A percentile compares a stretch with the other conserved stretches of the same genome.
phyloP scores from a whole-genome alignment of 2,797 vertebrate genomes.

The Tachyglossus aculeatus region DNA sequence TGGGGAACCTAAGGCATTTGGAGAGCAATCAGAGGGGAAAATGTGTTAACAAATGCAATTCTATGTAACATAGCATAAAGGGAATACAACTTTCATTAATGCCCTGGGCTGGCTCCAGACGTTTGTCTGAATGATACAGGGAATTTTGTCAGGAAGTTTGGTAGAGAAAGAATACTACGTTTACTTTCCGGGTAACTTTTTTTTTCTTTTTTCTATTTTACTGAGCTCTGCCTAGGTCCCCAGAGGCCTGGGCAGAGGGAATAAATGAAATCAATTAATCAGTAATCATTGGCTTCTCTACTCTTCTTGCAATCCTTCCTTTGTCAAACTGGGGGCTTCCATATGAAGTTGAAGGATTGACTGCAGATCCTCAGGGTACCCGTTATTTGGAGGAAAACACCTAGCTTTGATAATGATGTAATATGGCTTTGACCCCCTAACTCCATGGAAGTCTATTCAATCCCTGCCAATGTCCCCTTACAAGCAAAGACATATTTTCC shows the following conservation, averaged over 20 bases:
- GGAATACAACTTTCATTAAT: conserved; percentile 57
- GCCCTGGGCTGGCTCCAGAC: conserved; percentile 32
- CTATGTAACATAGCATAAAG: conserved; percentile 48
- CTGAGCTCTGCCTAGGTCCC: conserved; percentile 27
- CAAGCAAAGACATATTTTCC: conserved; percentile 30
- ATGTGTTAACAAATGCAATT: conserved; percentile 59
- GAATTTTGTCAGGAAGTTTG: conserved; percentile 47
- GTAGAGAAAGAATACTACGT: conserved; percentile 46
- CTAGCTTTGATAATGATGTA: conserved; percentile 57
- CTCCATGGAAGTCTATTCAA: conserved; percentile 41
- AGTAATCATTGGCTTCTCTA: conserved; percentile 10
- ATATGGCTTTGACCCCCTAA: conserved; percentile 32
- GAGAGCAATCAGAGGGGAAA: conserved; percentile 45
- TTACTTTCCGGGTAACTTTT: too few relatives aligned
- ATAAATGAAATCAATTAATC: conserved; percentile 60
- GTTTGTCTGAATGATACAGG: conserved; percentile 58
- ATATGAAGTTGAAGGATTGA: conserved; percentile 22
- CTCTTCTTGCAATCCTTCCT: conserved; percentile 40
- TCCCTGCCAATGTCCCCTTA: conserved; percentile 35
- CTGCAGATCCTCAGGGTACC: conserved; percentile 33
- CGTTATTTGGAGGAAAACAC: conserved; percentile 42
- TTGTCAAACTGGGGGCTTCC: conserved; percentile 42
- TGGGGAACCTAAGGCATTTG: conserved; percentile 58
- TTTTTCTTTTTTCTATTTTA: conserved; percentile 21
- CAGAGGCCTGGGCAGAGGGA: conserved; percentile 34